Evolutionary conservation across 2,888 invertebrate species (phyloP).

Genomic region (Epinotia ramella): DNA sequence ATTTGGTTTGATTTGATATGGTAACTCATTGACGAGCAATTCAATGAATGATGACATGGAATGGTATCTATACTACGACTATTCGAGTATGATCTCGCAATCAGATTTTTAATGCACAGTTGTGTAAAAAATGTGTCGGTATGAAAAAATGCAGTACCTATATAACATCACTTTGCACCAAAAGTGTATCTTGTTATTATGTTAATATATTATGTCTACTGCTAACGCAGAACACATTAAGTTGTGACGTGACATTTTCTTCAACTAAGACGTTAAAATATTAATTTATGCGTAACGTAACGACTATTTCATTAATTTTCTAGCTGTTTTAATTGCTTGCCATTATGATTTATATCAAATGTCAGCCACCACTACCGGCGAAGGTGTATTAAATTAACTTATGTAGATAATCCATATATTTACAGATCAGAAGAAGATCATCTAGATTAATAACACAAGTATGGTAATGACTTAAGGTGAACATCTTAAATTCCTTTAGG

Average conservation of each 20-base stretch:
- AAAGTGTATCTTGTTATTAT: not conserved
- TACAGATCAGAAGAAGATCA: slow-evolving; percentile 25
- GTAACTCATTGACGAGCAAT: no score
- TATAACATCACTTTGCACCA: not conserved
- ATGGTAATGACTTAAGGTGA: slow-evolving; percentile 7
- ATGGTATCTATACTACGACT: no score
- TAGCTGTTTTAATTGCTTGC: slow-evolving; percentile 14
- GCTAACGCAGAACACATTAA: no score
- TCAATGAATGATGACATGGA: no score
- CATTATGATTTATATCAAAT: slow-evolving; percentile 18
- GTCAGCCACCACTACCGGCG: not conserved
- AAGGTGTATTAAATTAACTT: slow-evolving; percentile 17
- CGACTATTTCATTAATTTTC: not conserved
- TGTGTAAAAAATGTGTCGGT: not conserved
- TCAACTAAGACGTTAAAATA: slow-evolving; percentile 12
- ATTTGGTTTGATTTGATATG: no score
- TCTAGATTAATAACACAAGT: slow-evolving; percentile 20
- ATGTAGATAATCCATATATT: slow-evolving; percentile 21
- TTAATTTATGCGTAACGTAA: slow-evolving; percentile 15
- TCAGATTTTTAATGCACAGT: not conserved
- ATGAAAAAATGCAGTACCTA: not conserved
- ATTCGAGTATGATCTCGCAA: not conserved
- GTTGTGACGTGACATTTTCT: slow-evolving; percentile 16
- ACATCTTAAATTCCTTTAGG: slow-evolving; percentile 17
- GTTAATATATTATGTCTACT: not conserved